Base-by-base conservation (phyloP, 1,140 invertebrate genomes). In the Caligus rogercresseyi region DNA sequence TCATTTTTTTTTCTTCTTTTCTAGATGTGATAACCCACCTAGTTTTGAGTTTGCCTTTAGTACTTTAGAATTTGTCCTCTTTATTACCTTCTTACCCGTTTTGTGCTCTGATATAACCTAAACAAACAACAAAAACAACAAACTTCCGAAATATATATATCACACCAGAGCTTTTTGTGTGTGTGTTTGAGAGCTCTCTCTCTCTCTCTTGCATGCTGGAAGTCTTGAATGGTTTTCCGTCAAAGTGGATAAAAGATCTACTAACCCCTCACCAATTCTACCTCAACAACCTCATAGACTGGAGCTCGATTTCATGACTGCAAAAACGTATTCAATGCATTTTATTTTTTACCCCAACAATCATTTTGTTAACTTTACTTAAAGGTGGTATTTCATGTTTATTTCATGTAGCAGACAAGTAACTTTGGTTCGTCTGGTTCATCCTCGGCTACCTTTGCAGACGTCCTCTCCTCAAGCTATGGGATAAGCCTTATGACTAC, bases 401-500 rank as follows among this genome's bases (percentile, higher is more conserved):
- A n/a, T n/a, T n/a, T n/a, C n/a, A n/a, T n/a, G n/a, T n/a, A n/a
- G n/a, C 53, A 54, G 53, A 13, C 13, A 54, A 23, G n/a, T 54
- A 23, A 16, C 21, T 54, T 54, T 54, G 53, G 53, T 7, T 16
- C n/a, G 21, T 19, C 53, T 16, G 4, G 4, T 4, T 13, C 4
- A 19, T 16, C n/a, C n/a, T 16, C n/a, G n/a, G n/a, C 53, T 16
- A 54, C 53, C 4, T 60, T 60, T 60, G 57, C 57, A 25, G 57
- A 60, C 24, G 57, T 60, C n/a, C 26, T 60, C 16, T 60, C 57
- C 23, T 26, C 57, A 25, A 31, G 57, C 16, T 60, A 60, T 21
- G 57, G 57, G 51, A 20, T 60, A 18, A 25, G 18, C 3, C 15
- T 60, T 24, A 31, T 15, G 57, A 60, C 16, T 60, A 60, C 24